Conservation (phyloP, 2,888 invertebrate species). For the Cerastoderma edule region DNA sequence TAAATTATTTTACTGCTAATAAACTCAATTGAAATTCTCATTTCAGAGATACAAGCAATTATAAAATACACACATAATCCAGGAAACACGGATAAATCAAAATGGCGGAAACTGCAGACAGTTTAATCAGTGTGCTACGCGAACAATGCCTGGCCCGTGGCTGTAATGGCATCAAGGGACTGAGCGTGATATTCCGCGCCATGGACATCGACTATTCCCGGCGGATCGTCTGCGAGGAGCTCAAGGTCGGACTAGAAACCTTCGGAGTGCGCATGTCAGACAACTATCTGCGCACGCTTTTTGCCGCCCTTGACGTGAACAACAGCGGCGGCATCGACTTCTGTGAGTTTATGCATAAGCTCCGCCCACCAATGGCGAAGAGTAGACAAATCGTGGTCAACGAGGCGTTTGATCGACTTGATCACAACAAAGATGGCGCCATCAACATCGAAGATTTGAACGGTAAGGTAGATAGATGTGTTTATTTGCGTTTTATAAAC, state of each 20-base stretch:
- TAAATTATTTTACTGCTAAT: too few relatives aligned
- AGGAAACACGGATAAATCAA: not conserved
- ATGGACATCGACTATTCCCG: slow-evolving; percentile 75
- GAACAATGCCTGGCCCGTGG: slow-evolving; percentile 64
- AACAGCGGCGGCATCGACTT: slow-evolving; percentile 75
- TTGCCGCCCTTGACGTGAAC: slow-evolving; percentile 72
- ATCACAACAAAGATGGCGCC: slow-evolving; percentile 71
- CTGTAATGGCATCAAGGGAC: slow-evolving; percentile 69
- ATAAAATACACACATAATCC: too few relatives aligned
- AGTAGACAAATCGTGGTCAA: slow-evolving; percentile 67
- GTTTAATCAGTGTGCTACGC: slow-evolving; percentile 62
- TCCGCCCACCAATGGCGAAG: slow-evolving; percentile 68
- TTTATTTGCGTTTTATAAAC: too few relatives aligned
- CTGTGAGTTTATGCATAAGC: slow-evolving; percentile 73
- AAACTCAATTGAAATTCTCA: too few relatives aligned
- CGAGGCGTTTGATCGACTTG: slow-evolving; percentile 74
- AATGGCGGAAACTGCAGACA: slow-evolving; percentile 43
- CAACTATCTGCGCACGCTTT: slow-evolving; percentile 66
- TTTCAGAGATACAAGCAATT: too few relatives aligned
- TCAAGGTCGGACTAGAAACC: slow-evolving; percentile 67
- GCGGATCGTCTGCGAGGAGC: slow-evolving; percentile 70
- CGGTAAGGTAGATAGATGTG: too few relatives aligned
- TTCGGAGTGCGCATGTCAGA: slow-evolving; percentile 74
- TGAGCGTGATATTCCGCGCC: slow-evolving; percentile 69
- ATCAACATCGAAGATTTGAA: slow-evolving; percentile 74